phyloP scores from a whole-genome alignment of 2,113 vertebrate species.

The Gallinago jamesoni region DNA sequence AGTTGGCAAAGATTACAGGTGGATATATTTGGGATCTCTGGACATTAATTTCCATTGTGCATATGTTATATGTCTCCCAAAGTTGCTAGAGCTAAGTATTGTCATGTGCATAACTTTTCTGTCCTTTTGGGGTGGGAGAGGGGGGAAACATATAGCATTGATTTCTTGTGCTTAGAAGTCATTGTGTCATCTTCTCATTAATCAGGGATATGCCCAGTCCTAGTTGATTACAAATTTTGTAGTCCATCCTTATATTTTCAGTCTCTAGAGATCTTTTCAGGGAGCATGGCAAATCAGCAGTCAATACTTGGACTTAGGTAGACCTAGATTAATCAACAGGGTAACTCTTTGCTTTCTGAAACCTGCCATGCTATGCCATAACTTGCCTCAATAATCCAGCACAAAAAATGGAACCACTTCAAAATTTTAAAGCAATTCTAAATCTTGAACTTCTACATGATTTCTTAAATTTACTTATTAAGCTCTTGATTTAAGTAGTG shows the following conservation, averaged over 20 bases:
- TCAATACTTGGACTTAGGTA: conserved; percentile 63
- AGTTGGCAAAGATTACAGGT: neutral
- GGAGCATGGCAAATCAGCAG: conserved; percentile 22
- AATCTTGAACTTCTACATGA: neutral
- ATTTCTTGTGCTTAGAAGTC: conserved; percentile 35
- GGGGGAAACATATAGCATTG: neutral
- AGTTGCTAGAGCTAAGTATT: neutral
- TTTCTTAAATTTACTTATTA: conserved; percentile 14
- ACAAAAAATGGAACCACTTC: neutral
- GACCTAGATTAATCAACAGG: conserved; percentile 58
- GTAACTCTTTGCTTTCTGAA: neutral
- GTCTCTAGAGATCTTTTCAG: conserved; percentile 12
- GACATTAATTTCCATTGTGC: neutral
- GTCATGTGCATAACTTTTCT: neutral
- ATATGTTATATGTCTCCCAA: neutral
- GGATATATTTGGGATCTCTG: neutral
- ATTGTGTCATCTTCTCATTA: neutral
- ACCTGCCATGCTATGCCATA: neutral
- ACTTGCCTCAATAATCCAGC: conserved; percentile 6
- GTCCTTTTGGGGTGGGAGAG: neutral
- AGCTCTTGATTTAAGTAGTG: conserved; percentile 30
- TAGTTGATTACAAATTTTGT: conserved; percentile 18
- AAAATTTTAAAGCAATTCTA: neutral
- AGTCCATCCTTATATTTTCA: conserved; percentile 9
- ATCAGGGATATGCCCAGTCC: neutral